Evolutionary conservation across 2,888 invertebrate species (phyloP).

Genomic region (Villa cingulata): DNA sequence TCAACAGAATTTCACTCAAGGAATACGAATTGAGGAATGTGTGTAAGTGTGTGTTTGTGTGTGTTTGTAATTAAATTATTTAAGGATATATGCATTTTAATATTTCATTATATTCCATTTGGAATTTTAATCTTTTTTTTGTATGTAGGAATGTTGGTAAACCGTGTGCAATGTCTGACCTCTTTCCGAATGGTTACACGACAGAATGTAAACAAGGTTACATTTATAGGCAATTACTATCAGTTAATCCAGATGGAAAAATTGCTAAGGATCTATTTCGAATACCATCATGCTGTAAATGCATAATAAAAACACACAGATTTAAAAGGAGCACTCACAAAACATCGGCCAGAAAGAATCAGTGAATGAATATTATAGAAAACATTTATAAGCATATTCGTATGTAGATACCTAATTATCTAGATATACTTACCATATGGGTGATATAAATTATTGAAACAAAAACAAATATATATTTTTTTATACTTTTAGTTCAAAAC

Average conservation of each 20-base stretch:
- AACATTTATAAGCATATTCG: no score
- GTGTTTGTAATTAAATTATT: neutral
- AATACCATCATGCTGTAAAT: slow-evolving; percentile 65
- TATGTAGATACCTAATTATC: no score
- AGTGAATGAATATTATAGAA: no score
- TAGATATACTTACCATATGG: no score
- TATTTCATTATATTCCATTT: no score
- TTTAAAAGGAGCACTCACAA: neutral
- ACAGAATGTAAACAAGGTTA: slow-evolving; percentile 47
- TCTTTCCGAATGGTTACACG: slow-evolving; percentile 38
- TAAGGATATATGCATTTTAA: no score
- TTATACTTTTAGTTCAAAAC: no score
- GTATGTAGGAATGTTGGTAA: slow-evolving; percentile 33
- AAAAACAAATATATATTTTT: no score
- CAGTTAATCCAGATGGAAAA: slow-evolving; percentile 35
- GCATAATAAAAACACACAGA: slow-evolving; percentile 33
- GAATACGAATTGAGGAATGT: slow-evolving; percentile 60
- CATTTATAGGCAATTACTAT: slow-evolving; percentile 40
- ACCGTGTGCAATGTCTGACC: slow-evolving; percentile 39
- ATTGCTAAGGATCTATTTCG: slow-evolving; percentile 41
- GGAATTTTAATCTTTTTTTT: neutral
- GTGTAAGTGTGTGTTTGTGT: slow-evolving; percentile 39
- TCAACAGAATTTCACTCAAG: slow-evolving; percentile 50
- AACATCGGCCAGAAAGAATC: no score
- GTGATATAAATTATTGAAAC: no score